Conservation (phyloP, 2,797 vertebrate species). For the Eutrigla gurnardus region DNA sequence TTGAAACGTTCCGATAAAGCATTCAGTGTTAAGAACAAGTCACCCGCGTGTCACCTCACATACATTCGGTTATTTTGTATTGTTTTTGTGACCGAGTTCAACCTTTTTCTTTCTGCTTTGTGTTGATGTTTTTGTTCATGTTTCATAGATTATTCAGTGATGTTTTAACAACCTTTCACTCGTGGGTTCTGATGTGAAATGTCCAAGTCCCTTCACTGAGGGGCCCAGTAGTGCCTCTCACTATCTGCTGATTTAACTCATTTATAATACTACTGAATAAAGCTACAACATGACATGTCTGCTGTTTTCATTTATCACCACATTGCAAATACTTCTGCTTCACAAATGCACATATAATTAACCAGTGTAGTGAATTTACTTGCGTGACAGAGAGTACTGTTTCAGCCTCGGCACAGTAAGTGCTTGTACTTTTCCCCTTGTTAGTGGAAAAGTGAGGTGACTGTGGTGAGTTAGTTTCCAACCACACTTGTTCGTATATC, state of each 20-base stretch:
- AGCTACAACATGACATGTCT: slow-evolving; percentile 63
- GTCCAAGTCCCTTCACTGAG: slow-evolving; percentile 46
- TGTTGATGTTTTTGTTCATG: slow-evolving; percentile 64
- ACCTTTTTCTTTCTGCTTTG: slow-evolving; percentile 48
- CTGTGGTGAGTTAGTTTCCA: slow-evolving; percentile 74
- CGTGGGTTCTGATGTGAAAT: slow-evolving; percentile 67
- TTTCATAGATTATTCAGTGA: slow-evolving; percentile 43
- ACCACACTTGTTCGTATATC: slow-evolving; percentile 66
- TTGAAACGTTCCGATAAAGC: slow-evolving; percentile 13
- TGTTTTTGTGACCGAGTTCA: slow-evolving; percentile 46
- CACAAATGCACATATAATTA: too few species aligned
- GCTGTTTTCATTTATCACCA: slow-evolving; percentile 17
- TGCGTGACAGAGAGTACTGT: neutral
- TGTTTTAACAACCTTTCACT: slow-evolving; percentile 64
- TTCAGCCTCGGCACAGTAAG: neutral
- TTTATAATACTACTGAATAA: slow-evolving; percentile 85
- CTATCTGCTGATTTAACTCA: slow-evolving; percentile 77
- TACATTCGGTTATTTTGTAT: slow-evolving; percentile 16
- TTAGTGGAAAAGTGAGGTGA: slow-evolving; percentile 66
- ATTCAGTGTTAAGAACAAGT: slow-evolving; percentile 15
- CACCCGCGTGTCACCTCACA: slow-evolving; percentile 31
- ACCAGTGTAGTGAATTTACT: neutral
- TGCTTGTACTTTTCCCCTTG: neutral
- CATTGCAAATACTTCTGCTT: neutral
- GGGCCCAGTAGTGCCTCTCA: slow-evolving; percentile 66